Base-by-base conservation (phyloP, 2,888 invertebrate species). In the Ariolimax columbianus region DNA sequence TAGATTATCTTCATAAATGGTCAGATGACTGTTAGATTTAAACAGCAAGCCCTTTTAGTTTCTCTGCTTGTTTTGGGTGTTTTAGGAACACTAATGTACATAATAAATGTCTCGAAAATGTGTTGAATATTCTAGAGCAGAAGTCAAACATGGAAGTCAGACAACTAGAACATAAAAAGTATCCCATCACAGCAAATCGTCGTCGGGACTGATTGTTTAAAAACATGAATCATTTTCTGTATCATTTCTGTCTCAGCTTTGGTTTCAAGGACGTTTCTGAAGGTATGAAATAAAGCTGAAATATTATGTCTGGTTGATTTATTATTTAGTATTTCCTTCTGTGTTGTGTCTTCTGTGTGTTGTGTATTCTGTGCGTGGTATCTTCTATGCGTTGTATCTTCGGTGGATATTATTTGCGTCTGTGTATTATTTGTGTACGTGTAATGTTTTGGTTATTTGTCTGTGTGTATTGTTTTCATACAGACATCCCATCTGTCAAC, bases 281-380 rank as follows among this genome's bases (percentile, higher is more conserved):
- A 79, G 68, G 40, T 79, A 66, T 79, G 79, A 79, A 79, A 66
- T 66, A 79, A 79, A 79, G 26, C 33, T 40, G 23, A 72, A 72
- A 72, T 72, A 72, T 72, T 0, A 72, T 72, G 40, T 72, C 26
- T 72, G 0, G 4, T 38, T n/a, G n/a, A n/a, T n/a, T n/a, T n/a
- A n/a, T n/a, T n/a, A n/a, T n/a, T n/a, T n/a, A n/a, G n/a, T n/a
- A n/a, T n/a, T n/a, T n/a, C n/a, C n/a, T n/a, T n/a, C n/a, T n/a
- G n/a, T 51, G 51, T 17, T 51, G n/a, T 51, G 51, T 51, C 17
- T 51, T 51, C 17, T 51, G 51, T 51, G 7, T 51, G 11, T n/a
- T n/a, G n/a, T n/a, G n/a, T n/a, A n/a, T n/a, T n/a, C n/a, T n/a
- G n/a, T n/a, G n/a, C n/a, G n/a, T n/a, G n/a, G n/a, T n/a, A n/a